These are phyloP conservation scores for Mellivora capensis DNA, from an alignment of 2,113 vertebrate species.

Conservation along the genomic window DNA sequence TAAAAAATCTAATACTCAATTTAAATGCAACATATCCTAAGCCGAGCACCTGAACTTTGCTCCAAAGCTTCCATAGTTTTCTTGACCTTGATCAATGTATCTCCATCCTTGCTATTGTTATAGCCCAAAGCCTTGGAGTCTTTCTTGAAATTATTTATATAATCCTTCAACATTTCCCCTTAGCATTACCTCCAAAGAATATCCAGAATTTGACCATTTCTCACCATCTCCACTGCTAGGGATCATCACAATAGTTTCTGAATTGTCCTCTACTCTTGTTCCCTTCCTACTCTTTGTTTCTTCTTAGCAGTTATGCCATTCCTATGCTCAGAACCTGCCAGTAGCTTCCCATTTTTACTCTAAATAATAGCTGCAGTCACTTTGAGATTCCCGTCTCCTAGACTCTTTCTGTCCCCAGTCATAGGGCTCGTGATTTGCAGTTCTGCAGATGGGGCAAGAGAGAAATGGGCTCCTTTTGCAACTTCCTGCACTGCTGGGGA, in stretches of 20 bases:
- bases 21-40: neutral
- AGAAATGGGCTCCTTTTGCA: neutral
- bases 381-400: neutral
- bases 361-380: neutral
- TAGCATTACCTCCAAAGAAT: neutral
- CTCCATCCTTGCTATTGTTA: neutral
- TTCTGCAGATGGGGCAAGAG: neutral
- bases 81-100: neutral
- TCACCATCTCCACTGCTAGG: neutral
- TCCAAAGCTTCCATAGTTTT: neutral
- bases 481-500: neutral
- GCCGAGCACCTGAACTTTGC: neutral
- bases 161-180: neutral
- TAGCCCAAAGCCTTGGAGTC: neutral
- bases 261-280: neutral
- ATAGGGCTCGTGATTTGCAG: neutral
- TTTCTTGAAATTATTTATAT: neutral
- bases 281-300: neutral
- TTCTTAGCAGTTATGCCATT: neutral
- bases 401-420: neutral
- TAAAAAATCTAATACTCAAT: neutral
- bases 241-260: neutral
- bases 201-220: neutral
- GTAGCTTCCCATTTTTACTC: neutral
- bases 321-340: neutral